These are phyloP conservation scores for Hetaerina americana DNA, from an alignment of 1,140 invertebrate genomes.

Conservation along the genomic window DNA sequence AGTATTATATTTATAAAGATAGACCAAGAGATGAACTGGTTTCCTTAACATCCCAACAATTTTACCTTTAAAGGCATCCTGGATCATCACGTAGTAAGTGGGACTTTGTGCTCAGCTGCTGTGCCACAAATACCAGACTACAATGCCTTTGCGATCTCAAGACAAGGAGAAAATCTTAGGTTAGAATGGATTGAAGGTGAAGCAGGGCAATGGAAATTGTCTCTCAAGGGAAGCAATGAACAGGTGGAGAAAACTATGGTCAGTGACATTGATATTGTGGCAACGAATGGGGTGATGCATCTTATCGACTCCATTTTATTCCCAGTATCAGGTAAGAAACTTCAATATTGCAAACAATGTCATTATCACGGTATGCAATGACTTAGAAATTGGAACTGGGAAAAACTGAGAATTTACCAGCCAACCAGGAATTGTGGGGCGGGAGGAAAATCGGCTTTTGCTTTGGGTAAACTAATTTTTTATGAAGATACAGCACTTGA, in stretches of 20 bases:
- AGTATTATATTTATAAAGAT: too few species aligned
- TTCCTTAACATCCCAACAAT: not conserved
- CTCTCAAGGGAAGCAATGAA: not conserved
- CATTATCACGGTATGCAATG: too few species aligned
- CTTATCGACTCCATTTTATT: conserved; percentile 37
- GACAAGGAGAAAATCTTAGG: not conserved
- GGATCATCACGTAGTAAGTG: conserved; percentile 46
- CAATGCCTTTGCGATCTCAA: not conserved
- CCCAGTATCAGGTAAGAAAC: conserved; percentile 31
- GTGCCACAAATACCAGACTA: conserved; percentile 27
- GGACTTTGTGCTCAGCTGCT: conserved; percentile 47
- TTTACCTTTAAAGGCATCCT: conserved; percentile 35
- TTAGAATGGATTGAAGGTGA: not conserved
- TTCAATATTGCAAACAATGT: too few species aligned
- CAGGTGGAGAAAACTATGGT: conserved; percentile 30
- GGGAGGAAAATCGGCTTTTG: too few species aligned
- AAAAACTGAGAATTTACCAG: too few species aligned
- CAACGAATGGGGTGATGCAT: conserved; percentile 42
- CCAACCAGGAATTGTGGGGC: too few species aligned
- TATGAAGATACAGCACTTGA: too few species aligned
- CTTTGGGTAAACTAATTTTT: too few species aligned
- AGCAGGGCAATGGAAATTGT: not conserved
- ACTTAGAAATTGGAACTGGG: too few species aligned
- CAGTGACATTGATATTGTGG: conserved; percentile 34
- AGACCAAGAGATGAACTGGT: too few species aligned